These are phyloP conservation scores for Scrobipalpa costella DNA, from an alignment of 2,888 invertebrate species.

Conservation along the genomic window DNA sequence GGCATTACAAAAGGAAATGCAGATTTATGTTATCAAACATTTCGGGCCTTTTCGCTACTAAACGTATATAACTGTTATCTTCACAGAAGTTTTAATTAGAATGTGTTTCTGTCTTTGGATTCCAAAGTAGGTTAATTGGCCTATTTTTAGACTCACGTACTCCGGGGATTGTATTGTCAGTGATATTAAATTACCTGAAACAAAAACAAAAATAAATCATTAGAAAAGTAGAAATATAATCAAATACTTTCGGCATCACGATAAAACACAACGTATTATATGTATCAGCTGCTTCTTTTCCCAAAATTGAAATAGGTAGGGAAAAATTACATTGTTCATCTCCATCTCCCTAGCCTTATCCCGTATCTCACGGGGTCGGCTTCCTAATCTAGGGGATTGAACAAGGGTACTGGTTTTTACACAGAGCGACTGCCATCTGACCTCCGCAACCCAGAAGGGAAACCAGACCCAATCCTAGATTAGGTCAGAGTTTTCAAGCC, in stretches of 20 bases:
- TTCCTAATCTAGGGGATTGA: too few species aligned
- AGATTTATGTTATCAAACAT: constrained; percentile 17
- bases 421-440: too few species aligned
- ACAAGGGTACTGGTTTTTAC: too few species aligned
- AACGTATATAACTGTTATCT: constrained; percentile 15
- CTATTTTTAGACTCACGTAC: background rate
- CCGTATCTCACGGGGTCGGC: too few species aligned
- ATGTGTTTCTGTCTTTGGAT: background rate
- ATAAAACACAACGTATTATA: too few species aligned
- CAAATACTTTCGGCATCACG: background rate
- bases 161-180: background rate
- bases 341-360: too few species aligned
- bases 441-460: too few species aligned
- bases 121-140: background rate
- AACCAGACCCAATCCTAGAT: too few species aligned
- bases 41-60: constrained; percentile 3
- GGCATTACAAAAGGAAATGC: constrained; percentile 16
- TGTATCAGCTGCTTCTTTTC: too few species aligned
- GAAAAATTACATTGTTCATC: too few species aligned
- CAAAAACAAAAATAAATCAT: background rate
- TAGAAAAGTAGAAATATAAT: background rate
- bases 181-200: constrained; percentile 2
- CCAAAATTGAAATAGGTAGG: too few species aligned
- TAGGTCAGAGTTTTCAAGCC: too few species aligned
- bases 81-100: constrained; percentile 11